Percentiles rank a stretch among this genome's conserved stretches.
Evolutionary conservation across 2,113 vertebrate genomes (phyloP).

Genomic region (Ciconia maguari): DNA sequence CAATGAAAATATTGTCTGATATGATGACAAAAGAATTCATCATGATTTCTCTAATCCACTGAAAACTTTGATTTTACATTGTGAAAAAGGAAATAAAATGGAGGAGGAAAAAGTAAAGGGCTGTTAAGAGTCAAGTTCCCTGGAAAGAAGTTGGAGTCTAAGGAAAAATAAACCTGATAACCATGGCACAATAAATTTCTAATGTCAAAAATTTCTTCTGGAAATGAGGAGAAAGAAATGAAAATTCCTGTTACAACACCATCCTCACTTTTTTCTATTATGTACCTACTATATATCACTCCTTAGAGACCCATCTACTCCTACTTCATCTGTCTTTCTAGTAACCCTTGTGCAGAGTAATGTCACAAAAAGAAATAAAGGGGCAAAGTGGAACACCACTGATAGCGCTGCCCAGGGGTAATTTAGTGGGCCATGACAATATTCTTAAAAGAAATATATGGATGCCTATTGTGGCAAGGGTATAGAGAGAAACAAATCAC

Average conservation of each 20-base stretch:
- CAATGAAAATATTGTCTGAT: background rate
- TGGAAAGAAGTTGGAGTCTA: background rate
- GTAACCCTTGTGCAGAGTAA: slow-evolving; percentile 53
- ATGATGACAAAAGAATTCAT: background rate
- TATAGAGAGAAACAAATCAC: slow-evolving; percentile 58
- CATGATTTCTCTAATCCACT: background rate
- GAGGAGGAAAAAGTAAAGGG: background rate
- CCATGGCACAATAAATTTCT: slow-evolving; percentile 15
- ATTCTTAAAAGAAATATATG: slow-evolving; percentile 55
- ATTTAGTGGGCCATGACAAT: slow-evolving; percentile 51
- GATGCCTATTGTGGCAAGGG: background rate
- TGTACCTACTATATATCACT: slow-evolving; percentile 52
- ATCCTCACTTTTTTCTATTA: slow-evolving; percentile 31
- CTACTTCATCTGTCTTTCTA: slow-evolving; percentile 58
- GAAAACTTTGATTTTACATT: background rate
- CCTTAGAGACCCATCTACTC: slow-evolving; percentile 47
- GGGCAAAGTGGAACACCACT: slow-evolving; percentile 56
- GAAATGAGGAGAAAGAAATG: slow-evolving; percentile 36
- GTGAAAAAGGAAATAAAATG: background rate
- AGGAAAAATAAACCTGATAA: slow-evolving; percentile 17
- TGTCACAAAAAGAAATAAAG: slow-evolving; percentile 63
- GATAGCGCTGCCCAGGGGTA: slow-evolving; percentile 54
- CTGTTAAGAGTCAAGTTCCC: background rate
- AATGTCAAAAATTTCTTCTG: slow-evolving; percentile 32
- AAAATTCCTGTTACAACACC: slow-evolving; percentile 18